Conservation (phyloP, 2,113 vertebrate genomes). For the Rallus limicola region DNA sequence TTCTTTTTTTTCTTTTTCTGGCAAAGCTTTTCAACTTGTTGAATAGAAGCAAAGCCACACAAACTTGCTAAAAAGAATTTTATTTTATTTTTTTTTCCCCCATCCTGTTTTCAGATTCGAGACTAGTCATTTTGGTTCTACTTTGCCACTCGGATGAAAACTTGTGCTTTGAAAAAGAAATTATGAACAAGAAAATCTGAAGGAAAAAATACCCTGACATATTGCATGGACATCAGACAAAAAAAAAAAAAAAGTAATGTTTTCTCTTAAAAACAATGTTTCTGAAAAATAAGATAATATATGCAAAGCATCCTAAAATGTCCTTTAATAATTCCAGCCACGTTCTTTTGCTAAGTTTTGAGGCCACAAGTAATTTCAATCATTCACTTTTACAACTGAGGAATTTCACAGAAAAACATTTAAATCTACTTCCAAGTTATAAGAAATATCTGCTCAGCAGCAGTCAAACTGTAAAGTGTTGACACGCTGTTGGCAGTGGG, state of each 20-base stretch:
- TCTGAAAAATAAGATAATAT: background rate
- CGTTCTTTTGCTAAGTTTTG: background rate
- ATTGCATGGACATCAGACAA: background rate
- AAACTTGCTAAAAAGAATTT: background rate
- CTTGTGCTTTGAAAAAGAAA: background rate
- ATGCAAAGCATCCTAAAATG: background rate
- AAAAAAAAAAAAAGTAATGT: background rate
- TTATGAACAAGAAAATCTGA: background rate
- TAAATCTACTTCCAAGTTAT: background rate
- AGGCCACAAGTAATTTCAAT: background rate
- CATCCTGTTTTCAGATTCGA: background rate
- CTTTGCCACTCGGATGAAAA: background rate
- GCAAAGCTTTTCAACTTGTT: background rate
- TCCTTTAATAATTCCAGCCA: background rate
- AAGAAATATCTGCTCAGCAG: conserved; percentile 10
- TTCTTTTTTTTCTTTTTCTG: background rate
- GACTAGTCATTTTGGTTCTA: no score
- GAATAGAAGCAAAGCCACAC: background rate
- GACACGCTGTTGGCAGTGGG: background rate
- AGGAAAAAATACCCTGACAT: background rate
- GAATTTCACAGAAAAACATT: conserved; percentile 21
- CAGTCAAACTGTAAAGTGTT: background rate
- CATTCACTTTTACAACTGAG: background rate
- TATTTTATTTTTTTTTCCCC: background rate
- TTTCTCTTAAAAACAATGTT: background rate